Conservation (phyloP, 2,113 vertebrate genomes). For the Saccopteryx bilineata region DNA sequence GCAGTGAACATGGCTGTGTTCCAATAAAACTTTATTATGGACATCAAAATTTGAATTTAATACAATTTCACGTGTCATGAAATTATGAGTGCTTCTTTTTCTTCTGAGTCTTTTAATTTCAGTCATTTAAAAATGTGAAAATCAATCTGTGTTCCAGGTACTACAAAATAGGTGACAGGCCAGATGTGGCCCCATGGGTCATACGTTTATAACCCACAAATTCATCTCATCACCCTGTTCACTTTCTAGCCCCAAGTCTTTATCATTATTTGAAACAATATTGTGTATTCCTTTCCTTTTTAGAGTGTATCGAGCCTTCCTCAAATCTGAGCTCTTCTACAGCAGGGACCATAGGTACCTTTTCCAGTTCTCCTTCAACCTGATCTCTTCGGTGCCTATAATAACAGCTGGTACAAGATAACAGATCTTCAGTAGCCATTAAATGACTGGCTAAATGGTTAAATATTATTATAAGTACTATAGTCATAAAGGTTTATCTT, state of each 20-base stretch:
- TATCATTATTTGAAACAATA: neutral
- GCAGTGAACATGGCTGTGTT: neutral
- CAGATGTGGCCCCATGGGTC: neutral
- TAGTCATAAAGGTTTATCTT: neutral
- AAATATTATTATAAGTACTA: neutral
- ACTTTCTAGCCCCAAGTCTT: neutral
- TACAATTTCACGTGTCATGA: neutral
- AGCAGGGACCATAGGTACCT: neutral
- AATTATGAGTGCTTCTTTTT: neutral
- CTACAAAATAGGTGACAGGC: neutral
- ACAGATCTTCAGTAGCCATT: neutral
- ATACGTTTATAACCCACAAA: neutral
- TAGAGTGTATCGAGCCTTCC: neutral
- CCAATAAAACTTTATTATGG: slow-evolving; percentile 29
- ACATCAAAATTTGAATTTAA: neutral
- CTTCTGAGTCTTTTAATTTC: neutral
- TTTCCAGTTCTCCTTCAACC: neutral
- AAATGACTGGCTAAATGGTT: neutral
- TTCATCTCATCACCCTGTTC: neutral
- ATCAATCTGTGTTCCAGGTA: neutral
- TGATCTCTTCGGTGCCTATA: neutral
- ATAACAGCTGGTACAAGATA: neutral
- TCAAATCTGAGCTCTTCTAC: neutral
- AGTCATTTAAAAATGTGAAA: slow-evolving; percentile 28
- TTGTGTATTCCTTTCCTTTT: neutral